Evolutionary conservation across 2,888 invertebrate species (phyloP).

Genomic region (Hydroisotoma schaefferi): DNA sequence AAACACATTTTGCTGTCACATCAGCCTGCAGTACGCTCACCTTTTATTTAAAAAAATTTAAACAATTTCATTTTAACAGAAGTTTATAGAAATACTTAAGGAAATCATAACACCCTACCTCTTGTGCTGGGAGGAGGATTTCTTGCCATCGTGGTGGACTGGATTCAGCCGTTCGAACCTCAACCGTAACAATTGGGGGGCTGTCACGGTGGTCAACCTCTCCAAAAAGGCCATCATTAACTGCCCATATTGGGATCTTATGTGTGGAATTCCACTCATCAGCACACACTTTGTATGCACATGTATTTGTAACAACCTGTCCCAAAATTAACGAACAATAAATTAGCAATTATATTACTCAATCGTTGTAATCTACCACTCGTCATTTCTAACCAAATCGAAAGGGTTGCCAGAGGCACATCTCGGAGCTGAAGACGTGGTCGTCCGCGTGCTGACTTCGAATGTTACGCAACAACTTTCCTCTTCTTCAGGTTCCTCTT

Average conservation of each 20-base stretch:
- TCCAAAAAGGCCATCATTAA: slow-evolving; percentile 47
- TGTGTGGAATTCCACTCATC: slow-evolving; percentile 49
- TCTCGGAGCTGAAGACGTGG: slow-evolving; percentile 36
- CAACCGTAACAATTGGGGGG: slow-evolving; percentile 36
- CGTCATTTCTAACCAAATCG: slow-evolving; percentile 42
- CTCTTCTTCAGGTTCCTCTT: slow-evolving; percentile 34
- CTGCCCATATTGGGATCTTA: slow-evolving; percentile 47
- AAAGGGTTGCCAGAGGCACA: slow-evolving; percentile 46
- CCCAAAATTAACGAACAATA: background rate
- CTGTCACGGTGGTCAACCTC: slow-evolving; percentile 27
- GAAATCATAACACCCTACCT: slow-evolving; percentile 28
- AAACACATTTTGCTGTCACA: slow-evolving; percentile 44
- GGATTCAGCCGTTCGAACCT: slow-evolving; percentile 43
- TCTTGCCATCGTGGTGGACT: slow-evolving; percentile 48
- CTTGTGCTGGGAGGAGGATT: slow-evolving; percentile 40
- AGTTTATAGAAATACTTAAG: too few relatives aligned
- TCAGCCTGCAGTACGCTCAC: slow-evolving; percentile 44
- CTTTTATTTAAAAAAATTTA: slow-evolving; percentile 20
- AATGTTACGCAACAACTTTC: slow-evolving; percentile 47
- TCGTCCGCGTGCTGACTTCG: slow-evolving; percentile 41
- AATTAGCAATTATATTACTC: background rate
- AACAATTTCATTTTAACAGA: background rate
- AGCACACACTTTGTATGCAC: slow-evolving; percentile 48
- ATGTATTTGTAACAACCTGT: slow-evolving; percentile 47
- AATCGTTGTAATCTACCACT: too few relatives aligned